Evolutionary conservation across 2,888 invertebrate genomes (phyloP).

Genomic region (Dione vanillae): DNA sequence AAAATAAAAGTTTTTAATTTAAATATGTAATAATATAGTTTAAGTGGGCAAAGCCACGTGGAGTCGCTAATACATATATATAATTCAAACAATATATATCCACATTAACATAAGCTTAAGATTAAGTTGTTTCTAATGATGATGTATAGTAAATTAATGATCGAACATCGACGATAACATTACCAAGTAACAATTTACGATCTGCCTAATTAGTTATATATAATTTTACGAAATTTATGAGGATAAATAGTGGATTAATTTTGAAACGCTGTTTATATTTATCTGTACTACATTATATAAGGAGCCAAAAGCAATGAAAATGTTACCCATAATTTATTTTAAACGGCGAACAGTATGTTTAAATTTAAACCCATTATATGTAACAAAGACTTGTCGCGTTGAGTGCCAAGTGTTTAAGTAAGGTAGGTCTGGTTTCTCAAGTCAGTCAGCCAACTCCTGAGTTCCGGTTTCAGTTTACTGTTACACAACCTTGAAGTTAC

Average conservation of each 20-base stretch:
- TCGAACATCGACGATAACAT: slow-evolving; percentile 33
- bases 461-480: slow-evolving; percentile 50
- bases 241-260: no score
- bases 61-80: neutral
- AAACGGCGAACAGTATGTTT: slow-evolving; percentile 28
- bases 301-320: no score
- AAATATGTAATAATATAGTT: no score
- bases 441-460: slow-evolving; percentile 54
- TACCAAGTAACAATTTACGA: slow-evolving; percentile 27
- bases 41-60: no score
- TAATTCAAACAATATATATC: slow-evolving; percentile 38
- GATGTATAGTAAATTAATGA: slow-evolving; percentile 45
- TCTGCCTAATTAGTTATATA: slow-evolving; percentile 19
- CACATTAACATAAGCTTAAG: slow-evolving; percentile 41
- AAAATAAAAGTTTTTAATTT: no score
- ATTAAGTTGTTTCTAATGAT: slow-evolving; percentile 42
- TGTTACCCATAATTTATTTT: neutral
- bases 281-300: no score
- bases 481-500: slow-evolving; percentile 47
- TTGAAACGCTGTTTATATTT: no score
- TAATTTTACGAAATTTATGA: slow-evolving; percentile 8
- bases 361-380: slow-evolving; percentile 48
- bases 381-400: slow-evolving; percentile 49
- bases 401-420: slow-evolving; percentile 57
- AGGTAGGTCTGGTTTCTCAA: slow-evolving; percentile 56